Percentiles rank a stretch among this genome's conserved stretches.
Evolutionary conservation across 2,888 invertebrate genomes (phyloP).

Genomic region (Ornithoptera priamus): DNA sequence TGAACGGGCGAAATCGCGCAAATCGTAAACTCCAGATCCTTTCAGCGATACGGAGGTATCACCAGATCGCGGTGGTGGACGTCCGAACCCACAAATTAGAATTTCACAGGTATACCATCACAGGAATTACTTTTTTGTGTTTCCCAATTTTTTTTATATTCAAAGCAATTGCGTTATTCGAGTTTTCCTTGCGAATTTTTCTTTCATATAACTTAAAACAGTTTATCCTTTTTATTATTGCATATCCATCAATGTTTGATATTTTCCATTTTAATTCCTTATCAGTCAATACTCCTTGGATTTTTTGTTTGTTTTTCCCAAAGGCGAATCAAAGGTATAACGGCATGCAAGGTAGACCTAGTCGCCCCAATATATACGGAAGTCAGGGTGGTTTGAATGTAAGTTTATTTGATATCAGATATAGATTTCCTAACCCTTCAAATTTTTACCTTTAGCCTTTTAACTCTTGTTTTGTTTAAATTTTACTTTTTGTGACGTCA

Average conservation of each 20-base stretch:
- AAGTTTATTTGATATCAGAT: no score
- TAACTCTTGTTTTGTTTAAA: no score
- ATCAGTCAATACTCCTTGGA: conserved; percentile 6
- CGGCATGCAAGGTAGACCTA: conserved; percentile 56
- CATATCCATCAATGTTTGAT: background rate
- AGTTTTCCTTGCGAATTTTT: background rate
- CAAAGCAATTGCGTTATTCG: background rate
- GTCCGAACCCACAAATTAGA: conserved; percentile 73
- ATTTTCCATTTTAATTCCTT: background rate
- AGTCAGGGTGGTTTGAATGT: no score
- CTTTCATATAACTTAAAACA: background rate
- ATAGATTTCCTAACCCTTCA: no score
- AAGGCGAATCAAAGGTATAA: conserved; percentile 75
- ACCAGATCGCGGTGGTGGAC: conserved; percentile 58
- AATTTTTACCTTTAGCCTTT: no score
- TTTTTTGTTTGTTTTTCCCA: conserved; percentile 34
- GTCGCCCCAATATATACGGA: conserved; percentile 64
- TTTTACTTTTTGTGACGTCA: no score
- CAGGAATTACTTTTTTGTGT: conserved; percentile 16
- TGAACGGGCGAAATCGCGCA: conserved; percentile 82
- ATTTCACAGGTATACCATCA: conserved; percentile 72
- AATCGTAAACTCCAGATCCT: conserved; percentile 86
- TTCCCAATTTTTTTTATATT: conserved; percentile 35
- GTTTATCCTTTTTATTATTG: background rate
- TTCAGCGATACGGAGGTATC: conserved; percentile 72